These are phyloP conservation scores for Anadara kagoshimensis DNA, from an alignment of 1,140 invertebrate genomes.

Conservation along the genomic window DNA sequence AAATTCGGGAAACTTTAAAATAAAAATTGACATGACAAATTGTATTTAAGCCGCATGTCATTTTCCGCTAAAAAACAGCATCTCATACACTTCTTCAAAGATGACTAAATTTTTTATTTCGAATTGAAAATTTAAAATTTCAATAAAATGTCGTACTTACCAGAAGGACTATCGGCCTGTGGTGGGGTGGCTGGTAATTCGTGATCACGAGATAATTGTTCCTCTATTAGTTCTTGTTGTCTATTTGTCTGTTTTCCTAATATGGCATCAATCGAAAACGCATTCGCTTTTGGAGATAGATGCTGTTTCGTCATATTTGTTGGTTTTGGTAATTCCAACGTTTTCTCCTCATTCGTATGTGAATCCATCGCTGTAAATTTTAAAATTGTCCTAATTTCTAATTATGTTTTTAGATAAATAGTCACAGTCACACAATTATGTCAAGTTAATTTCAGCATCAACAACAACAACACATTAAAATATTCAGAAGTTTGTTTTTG, in stretches of 20 bases:
- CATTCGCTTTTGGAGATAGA: conserved; percentile 36
- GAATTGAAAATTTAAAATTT: no score
- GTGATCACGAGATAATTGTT: conserved; percentile 4
- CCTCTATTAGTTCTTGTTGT: neutral
- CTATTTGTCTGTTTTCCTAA: conserved; percentile 14
- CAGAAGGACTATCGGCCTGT: conserved; percentile 32
- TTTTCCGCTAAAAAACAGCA: no score
- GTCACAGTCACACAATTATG: neutral
- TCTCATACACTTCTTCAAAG: no score
- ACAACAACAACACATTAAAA: neutral
- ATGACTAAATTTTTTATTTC: no score
- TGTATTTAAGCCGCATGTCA: no score
- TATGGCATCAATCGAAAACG: conserved; percentile 32
- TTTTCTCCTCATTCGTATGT: neutral
- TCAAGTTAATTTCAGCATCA: neutral
- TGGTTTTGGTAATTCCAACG: neutral
- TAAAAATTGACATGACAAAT: no score
- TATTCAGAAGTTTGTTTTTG: neutral
- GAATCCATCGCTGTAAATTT: neutral
- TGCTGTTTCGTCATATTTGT: conserved; percentile 12
- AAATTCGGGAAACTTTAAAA: no score
- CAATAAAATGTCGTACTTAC: conserved; percentile 7
- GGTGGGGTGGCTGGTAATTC: conserved; percentile 30
- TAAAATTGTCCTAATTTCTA: neutral
- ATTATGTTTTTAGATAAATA: no score